phyloP scores from a whole-genome alignment of 2,888 invertebrate species.

The Galeruca laticollis region DNA sequence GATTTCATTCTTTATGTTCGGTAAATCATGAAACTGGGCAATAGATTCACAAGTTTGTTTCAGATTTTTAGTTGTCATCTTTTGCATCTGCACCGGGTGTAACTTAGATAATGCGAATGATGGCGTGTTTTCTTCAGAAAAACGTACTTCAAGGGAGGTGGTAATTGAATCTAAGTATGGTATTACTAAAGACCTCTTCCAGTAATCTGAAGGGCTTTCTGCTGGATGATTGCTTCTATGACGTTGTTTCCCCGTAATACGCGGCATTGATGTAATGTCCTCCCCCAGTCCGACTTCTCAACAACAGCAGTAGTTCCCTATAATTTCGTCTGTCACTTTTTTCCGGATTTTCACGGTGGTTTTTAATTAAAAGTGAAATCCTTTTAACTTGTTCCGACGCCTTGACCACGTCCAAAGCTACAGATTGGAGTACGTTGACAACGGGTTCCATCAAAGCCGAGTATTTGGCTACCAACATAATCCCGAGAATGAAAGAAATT shows the following conservation, averaged over 20 bases:
- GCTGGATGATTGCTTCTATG: conserved; percentile 36
- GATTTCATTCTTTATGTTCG: conserved; percentile 27
- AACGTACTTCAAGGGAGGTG: too few relatives aligned
- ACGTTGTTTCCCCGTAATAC: conserved; percentile 30
- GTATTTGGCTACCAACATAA: too few relatives aligned
- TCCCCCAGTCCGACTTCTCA: conserved; percentile 28
- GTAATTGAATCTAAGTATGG: conserved; percentile 31
- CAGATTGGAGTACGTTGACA: too few relatives aligned
- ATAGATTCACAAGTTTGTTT: conserved; percentile 30
- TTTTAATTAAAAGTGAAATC: too few relatives aligned
- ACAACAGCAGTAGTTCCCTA: conserved; percentile 3
- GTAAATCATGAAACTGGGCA: background rate
- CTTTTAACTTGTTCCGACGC: too few relatives aligned
- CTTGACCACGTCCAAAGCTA: too few relatives aligned
- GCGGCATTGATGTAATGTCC: conserved; percentile 31
- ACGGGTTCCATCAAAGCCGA: too few relatives aligned
- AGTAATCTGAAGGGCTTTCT: conserved; percentile 29
- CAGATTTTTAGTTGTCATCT: conserved; percentile 34
- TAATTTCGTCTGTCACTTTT: too few relatives aligned
- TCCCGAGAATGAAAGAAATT: too few relatives aligned
- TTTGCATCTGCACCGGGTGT: conserved; percentile 37
- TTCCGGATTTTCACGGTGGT: too few relatives aligned
- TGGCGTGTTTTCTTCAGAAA: conserved; percentile 35
- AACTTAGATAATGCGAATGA: conserved; percentile 35
- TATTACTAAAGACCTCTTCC: conserved; percentile 24